Evolutionary conservation across 2,888 invertebrate species (phyloP).

Genomic region (Pheosia tremula): DNA sequence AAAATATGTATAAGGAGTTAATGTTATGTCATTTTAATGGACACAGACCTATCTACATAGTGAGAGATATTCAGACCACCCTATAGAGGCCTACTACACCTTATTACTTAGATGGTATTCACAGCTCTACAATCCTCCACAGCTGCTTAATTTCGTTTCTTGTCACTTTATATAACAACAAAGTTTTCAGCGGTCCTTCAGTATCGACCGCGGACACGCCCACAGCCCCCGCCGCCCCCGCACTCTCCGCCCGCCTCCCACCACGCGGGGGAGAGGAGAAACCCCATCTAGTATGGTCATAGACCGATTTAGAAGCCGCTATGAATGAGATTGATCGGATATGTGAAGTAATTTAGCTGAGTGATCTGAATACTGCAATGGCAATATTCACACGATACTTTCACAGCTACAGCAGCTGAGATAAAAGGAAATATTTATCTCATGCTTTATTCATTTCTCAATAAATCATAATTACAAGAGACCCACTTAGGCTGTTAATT

Average conservation of each 20-base stretch:
- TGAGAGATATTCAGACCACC: no score
- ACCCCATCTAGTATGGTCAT: conserved; percentile 6
- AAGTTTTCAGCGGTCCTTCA: conserved; percentile 22
- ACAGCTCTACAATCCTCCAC: not conserved
- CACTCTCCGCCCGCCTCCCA: conserved; percentile 13
- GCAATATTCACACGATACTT: no score
- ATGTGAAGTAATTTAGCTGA: not conserved
- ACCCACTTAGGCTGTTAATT: no score
- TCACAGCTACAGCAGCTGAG: no score
- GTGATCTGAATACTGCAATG: not conserved
- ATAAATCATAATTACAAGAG: no score
- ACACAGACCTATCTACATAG: no score
- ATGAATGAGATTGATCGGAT: conserved; percentile 7
- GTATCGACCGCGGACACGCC: conserved; percentile 53
- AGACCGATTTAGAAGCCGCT: conserved; percentile 5
- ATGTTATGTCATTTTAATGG: no score
- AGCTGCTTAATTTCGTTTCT: not conserved
- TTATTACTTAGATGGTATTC: no score
- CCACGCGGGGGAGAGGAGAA: not conserved
- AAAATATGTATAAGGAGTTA: no score
- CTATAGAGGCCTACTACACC: no score
- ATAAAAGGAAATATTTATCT: no score
- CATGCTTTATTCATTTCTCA: no score
- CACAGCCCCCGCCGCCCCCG: conserved; percentile 21
- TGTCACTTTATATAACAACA: conserved; percentile 1